Conservation (phyloP, 2,797 vertebrate genomes). For the Sebastes wilsoni region DNA sequence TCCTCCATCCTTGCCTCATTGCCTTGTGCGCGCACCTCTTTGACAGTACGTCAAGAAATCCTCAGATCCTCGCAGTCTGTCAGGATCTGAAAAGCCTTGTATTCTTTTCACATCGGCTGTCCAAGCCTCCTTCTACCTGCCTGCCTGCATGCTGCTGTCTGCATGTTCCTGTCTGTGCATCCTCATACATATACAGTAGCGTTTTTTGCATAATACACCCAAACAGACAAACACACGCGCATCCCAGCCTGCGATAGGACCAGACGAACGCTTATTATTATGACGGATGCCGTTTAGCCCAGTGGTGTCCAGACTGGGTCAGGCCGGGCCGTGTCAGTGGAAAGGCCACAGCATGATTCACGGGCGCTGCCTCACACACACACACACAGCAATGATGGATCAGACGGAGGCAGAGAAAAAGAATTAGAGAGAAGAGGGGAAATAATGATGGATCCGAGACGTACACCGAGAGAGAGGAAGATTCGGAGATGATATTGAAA, state of each 20-base stretch:
- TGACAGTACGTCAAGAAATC: conserved; percentile 26
- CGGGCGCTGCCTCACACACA: conserved; percentile 9
- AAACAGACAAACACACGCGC: background rate
- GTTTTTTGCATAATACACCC: background rate
- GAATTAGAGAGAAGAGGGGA: conserved; percentile 5
- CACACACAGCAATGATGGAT: conserved; percentile 34
- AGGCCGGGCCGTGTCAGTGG: conserved; percentile 48
- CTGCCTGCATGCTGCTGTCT: background rate
- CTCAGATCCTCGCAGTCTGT: conserved; percentile 30
- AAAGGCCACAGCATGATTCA: conserved; percentile 71
- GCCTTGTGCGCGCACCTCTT: conserved; percentile 11
- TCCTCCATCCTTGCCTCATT: conserved; percentile 36
- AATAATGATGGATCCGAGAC: conserved; percentile 48
- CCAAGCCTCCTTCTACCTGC: background rate
- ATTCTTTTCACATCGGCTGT: conserved; percentile 9
- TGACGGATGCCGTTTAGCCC: conserved; percentile 57
- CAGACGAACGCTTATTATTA: background rate
- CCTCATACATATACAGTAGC: background rate
- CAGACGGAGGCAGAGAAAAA: conserved; percentile 4
- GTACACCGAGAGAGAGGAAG: background rate
- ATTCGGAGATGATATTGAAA: conserved; percentile 38
- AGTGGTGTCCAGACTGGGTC: conserved; percentile 54
- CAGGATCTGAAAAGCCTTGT: conserved; percentile 20
- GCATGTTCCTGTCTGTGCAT: background rate
- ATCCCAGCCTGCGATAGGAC: background rate